Evolutionary conservation across 1,140 invertebrate genomes (phyloP).

Genomic region (Drosophila oshimai): DNA sequence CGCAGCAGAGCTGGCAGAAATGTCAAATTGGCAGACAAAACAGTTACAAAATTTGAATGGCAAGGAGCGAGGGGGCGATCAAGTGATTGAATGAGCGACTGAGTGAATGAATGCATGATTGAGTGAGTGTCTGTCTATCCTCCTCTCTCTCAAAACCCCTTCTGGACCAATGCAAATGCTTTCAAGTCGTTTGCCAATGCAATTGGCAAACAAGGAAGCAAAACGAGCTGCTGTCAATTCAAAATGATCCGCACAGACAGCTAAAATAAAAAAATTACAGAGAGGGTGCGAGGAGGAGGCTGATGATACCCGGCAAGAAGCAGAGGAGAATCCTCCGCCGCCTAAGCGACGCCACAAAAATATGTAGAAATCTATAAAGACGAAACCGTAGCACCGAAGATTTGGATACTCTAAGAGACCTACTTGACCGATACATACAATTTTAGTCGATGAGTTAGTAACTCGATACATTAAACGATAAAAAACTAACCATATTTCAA

Average conservation of each 20-base stretch:
- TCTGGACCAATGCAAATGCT: constrained; percentile 48
- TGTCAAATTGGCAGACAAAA: constrained; percentile 70
- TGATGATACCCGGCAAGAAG: constrained; percentile 4
- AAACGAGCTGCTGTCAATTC: constrained; percentile 58
- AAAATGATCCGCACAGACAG: constrained; percentile 50
- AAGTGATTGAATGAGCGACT: constrained; percentile 33
- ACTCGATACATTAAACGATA: not conserved
- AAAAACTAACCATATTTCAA: too few species aligned
- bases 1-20: constrained; percentile 52
- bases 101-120: constrained; percentile 45
- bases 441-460: too few species aligned
- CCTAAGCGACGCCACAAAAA: constrained; percentile 26
- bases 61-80: not conserved
- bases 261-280: constrained; percentile 1
- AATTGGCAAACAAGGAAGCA: constrained; percentile 73
- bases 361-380: not conserved
- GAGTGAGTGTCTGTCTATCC: constrained; percentile 33
- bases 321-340: constrained; percentile 29
- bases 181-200: constrained; percentile 56
- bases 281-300: constrained; percentile 8
- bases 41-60: constrained; percentile 67
- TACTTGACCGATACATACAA: too few species aligned
- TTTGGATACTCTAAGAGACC: not conserved
- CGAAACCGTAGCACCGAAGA: too few species aligned
- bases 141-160: constrained; percentile 4